These are phyloP conservation scores for Artibeus jamaicensis DNA, from an alignment of 2,797 vertebrate species.

Conservation along the genomic window DNA sequence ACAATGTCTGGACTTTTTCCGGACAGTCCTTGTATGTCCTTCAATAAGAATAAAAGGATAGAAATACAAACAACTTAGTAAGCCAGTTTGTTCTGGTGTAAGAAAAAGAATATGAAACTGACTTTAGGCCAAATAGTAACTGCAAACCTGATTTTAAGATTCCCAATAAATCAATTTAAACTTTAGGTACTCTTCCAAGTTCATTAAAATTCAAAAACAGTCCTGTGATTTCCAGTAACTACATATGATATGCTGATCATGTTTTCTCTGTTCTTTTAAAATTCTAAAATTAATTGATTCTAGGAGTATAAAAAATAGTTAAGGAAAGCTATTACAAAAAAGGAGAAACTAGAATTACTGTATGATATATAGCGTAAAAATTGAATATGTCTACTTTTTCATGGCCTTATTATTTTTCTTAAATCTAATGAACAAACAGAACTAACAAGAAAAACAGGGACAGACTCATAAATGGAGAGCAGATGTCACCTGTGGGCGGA, in stretches of 20 bases:
- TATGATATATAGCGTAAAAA: neutral
- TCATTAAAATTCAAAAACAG: conserved; percentile 61
- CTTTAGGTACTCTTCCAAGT: conserved; percentile 18
- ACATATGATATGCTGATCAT: conserved; percentile 34
- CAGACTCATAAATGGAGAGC: no score
- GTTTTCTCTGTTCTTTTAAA: conserved; percentile 36
- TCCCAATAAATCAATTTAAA: conserved; percentile 23
- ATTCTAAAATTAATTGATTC: conserved; percentile 14
- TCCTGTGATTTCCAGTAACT: conserved; percentile 41
- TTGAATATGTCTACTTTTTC: neutral
- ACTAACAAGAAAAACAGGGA: no score
- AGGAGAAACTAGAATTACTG: neutral
- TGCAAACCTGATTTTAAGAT: conserved; percentile 26
- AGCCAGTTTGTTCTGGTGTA: neutral
- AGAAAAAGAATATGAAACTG: neutral
- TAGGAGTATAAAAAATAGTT: neutral
- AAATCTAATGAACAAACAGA: no score
- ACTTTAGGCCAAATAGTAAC: neutral
- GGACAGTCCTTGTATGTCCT: neutral
- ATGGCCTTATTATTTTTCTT: neutral
- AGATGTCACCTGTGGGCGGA: no score
- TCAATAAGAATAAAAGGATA: neutral
- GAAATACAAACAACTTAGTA: neutral
- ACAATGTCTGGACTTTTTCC: neutral
- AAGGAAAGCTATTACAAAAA: neutral